Evolutionary conservation across 2,888 invertebrate genomes (phyloP), one percentile per base, ranked within the genome.

Genomic region (Rosalia funebris): DNA sequence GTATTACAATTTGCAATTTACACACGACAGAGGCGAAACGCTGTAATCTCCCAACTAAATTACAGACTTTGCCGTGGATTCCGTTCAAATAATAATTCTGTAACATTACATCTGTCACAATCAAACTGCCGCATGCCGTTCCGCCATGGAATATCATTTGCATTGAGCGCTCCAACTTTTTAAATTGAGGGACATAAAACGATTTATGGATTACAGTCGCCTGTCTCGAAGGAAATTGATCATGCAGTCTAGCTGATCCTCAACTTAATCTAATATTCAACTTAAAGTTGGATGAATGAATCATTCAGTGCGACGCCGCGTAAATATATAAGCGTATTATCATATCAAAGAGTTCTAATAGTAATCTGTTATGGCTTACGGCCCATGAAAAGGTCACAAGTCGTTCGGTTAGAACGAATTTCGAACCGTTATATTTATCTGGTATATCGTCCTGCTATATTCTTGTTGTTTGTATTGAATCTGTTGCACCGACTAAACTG

Each of bases 201-300:
- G 50, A 50, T 39, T 50, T 39, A 16, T 34, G 44, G 44, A 44
- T 39, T 39, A 25, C 25, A 14, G 19, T 12, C 15, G 39, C 50
- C 39, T 20, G 11, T 34, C 34, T 16, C 45, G 4, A 36, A 55
- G 17, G 45, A 39, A 59, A 59, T 59, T 59, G 54, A 59, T 59
- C 59, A 37, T 59, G 53, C 47, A 47, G 53, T 47, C 55, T 39
- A 32, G 44, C 45, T 46, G 45, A 59, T 59, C 42, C 37, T 19
- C 41, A 59, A 54, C 54, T 45, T 54, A 59, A 59, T 59, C 59
- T 54, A 37, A 59, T 53, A 59, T 59, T 54, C 59, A 39, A 53
- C 59, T 59, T 53, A 32, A 54, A 53, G 54, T 59, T 59, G 34
- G 47, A 47, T 54, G 54, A 47, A 59, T 59, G 54, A 54, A 47